A percentile compares a stretch with the other conserved stretches of the same genome.
These are phyloP conservation scores for Epistrophe eligans DNA, from an alignment of 2,888 invertebrate genomes.

Conservation along the genomic window DNA sequence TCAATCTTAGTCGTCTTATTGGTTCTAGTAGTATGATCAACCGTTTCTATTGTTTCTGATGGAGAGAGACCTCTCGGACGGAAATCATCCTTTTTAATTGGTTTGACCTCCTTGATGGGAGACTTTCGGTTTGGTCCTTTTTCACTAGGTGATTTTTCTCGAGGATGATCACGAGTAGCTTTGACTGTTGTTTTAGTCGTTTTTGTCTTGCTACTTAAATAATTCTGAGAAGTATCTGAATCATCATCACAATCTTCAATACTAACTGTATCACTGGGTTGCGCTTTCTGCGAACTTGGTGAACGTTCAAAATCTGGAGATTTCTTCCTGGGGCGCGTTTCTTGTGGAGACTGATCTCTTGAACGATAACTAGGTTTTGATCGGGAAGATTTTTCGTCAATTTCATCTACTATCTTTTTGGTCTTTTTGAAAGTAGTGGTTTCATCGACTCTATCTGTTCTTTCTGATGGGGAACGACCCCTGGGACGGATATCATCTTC, in stretches of 20 bases:
- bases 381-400: background rate
- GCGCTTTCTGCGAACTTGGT: conserved; percentile 24
- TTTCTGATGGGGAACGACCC: conserved; percentile 1
- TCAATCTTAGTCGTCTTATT: background rate
- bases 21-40: background rate
- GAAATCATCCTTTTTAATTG: background rate
- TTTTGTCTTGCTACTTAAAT: conserved; percentile 60
- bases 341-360: conserved; percentile 12
- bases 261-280: conserved; percentile 77
- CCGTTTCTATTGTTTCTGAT: background rate
- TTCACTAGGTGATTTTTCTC: conserved; percentile 43
- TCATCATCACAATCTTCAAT: conserved; percentile 82
- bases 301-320: background rate
- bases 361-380: background rate
- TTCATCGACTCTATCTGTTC: background rate
- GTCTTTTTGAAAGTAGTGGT: background rate
- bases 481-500: background rate
- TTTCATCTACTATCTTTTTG: background rate
- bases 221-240: conserved; percentile 75
- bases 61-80: conserved; percentile 1
- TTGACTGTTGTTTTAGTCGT: conserved; percentile 20
- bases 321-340: background rate
- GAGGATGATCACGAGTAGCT: conserved; percentile 15
- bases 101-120: background rate
- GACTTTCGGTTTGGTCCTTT: conserved; percentile 2